Evolutionary conservation across 1,140 invertebrate species (phyloP).

Genomic region (Zaprionus africanus): DNA sequence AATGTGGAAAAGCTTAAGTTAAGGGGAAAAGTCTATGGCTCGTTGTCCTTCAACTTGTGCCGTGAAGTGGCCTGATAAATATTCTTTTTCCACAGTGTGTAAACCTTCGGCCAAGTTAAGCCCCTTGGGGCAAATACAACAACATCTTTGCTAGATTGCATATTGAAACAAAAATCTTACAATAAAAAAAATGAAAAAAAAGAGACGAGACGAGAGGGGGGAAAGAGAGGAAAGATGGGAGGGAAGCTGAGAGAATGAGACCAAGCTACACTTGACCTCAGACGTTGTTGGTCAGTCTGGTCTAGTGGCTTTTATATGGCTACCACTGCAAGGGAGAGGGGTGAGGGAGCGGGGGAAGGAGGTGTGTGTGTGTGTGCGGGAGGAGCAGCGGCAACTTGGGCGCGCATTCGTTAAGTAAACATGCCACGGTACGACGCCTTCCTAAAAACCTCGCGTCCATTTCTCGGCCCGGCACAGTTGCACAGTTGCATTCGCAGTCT

Average conservation of each 20-base stretch:
- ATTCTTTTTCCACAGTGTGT: not conserved
- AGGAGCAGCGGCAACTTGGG: conserved; percentile 39
- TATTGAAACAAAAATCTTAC: conserved; percentile 43
- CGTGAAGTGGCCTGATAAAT: not conserved
- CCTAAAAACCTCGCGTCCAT: conserved; percentile 68
- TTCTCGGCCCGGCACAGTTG: conserved; percentile 25
- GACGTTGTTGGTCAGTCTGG: conserved; percentile 58
- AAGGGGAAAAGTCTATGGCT: not conserved
- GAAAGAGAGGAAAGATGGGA: not conserved
- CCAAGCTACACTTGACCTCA: conserved; percentile 75
- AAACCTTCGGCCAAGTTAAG: not conserved
- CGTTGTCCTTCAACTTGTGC: not conserved
- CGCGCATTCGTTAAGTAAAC: conserved; percentile 78
- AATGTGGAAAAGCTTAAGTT: conserved; percentile 1
- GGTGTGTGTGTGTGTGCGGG: conserved; percentile 1
- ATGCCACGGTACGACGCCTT: conserved; percentile 79
- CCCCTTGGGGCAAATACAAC: conserved; percentile 17
- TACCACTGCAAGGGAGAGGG: not conserved
- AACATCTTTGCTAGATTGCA: conserved; percentile 26
- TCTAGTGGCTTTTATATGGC: conserved; percentile 64
- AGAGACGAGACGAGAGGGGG: not conserved
- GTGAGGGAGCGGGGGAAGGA: not conserved
- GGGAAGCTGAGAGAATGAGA: conserved; percentile 37
- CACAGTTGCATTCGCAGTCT: conserved; percentile 56
- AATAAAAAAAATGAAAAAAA: conserved; percentile 30